Evolutionary conservation across 2,888 invertebrate genomes (phyloP).

Genomic region (Scaptomyza tumidula): DNA sequence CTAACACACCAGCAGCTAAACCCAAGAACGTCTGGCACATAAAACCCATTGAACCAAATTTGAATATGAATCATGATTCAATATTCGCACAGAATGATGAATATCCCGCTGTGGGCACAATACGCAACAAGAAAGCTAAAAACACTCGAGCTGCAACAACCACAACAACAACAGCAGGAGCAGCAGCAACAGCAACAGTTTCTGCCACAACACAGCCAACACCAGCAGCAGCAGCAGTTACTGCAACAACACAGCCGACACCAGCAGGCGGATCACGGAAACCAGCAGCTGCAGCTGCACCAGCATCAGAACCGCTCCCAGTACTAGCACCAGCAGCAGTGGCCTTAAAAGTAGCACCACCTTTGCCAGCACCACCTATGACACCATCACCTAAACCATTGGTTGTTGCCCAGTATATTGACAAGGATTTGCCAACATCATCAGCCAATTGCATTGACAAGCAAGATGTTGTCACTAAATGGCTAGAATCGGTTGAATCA

Average conservation of each 20-base stretch:
- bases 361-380: background rate
- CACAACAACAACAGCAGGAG: too few species aligned
- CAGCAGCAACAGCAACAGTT: background rate
- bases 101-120: conserved; percentile 40
- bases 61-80: background rate
- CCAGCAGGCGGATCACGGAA: background rate
- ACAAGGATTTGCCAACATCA: background rate
- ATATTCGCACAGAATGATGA: conserved; percentile 24
- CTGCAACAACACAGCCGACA: background rate
- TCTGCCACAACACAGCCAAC: too few species aligned
- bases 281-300: background rate
- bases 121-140: conserved; percentile 33
- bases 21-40: too few species aligned
- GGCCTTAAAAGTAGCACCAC: background rate
- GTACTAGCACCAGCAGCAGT: background rate
- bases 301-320: background rate
- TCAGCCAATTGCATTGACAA: conserved; percentile 1
- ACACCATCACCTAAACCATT: background rate
- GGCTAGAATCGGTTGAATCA: conserved; percentile 45
- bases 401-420: background rate
- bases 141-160: background rate
- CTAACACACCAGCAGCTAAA: background rate
- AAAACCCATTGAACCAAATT: background rate
- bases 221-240: background rate
- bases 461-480: conserved; percentile 32